Percentiles rank a stretch among this genome's conserved stretches.
Conservation (phyloP, 64 coral and sea anemone genomes). For the Stichodactyla mertensii region DNA sequence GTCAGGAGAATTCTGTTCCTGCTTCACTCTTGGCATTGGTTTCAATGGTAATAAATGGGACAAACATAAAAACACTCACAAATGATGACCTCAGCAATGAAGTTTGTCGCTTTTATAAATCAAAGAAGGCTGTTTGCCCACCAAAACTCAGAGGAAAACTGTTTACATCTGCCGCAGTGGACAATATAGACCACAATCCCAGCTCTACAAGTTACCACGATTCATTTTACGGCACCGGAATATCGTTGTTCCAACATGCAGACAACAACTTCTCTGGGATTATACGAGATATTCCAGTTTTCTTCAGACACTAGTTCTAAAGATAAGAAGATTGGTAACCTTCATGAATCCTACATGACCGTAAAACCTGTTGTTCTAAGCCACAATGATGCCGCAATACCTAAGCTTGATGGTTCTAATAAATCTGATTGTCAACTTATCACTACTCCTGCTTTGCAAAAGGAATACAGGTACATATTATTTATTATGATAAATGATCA, state of each 20-base stretch:
- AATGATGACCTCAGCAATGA: background rate
- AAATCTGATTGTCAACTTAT: background rate
- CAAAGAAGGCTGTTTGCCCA: too few relatives aligned
- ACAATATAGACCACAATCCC: slow-evolving; percentile 15
- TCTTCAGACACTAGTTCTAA: background rate
- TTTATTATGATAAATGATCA: background rate
- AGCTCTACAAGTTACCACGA: background rate
- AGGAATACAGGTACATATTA: background rate
- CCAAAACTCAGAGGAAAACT: background rate
- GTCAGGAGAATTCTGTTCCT: background rate
- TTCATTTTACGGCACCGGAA: background rate
- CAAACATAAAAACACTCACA: background rate
- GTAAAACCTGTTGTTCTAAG: slow-evolving; percentile 13
- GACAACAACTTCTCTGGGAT: slow-evolving; percentile 5
- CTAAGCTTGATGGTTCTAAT: background rate
- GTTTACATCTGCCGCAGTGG: slow-evolving; percentile 17
- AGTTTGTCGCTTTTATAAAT: too few relatives aligned
- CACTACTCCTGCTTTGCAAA: too few relatives aligned
- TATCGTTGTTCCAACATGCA: slow-evolving; percentile 33
- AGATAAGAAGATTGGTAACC: background rate
- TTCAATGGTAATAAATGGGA: background rate
- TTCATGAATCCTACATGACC: slow-evolving; percentile 22
- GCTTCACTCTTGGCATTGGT: background rate
- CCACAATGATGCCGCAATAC: slow-evolving; percentile 3
- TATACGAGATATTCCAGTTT: background rate